Conservation (phyloP, 53 echinoderm and acorn worm species). For the Crossaster papposus region DNA sequence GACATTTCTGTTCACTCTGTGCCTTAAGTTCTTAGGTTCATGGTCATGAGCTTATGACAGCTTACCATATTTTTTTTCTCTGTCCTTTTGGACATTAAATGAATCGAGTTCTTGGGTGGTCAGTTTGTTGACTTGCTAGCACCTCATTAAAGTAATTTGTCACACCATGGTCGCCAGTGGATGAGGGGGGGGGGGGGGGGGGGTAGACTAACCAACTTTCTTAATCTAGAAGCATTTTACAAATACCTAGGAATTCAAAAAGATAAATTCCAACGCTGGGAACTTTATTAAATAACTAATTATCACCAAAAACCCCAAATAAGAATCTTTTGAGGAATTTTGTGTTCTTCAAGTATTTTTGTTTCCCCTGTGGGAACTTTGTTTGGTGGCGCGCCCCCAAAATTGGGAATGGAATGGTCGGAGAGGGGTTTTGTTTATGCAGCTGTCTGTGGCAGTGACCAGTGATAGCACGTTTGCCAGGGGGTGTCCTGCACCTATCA, state of each 20-base stretch:
- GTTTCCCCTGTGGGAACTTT: conserved; percentile 54
- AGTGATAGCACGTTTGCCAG: conserved; percentile 55
- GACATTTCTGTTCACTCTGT: not conserved
- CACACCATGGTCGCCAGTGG: not conserved
- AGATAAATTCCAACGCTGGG: not conserved
- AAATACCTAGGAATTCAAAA: not conserved
- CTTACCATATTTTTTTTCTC: not conserved
- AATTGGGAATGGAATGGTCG: conserved; percentile 26
- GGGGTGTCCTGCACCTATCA: conserved; percentile 50
- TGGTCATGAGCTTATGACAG: not conserved
- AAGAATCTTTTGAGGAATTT: not conserved
- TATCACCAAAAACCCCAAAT: not conserved
- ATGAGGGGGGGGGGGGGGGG: too few relatives aligned
- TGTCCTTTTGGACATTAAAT: conserved; percentile 4
- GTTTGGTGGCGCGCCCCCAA: not conserved
- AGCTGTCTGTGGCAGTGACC: conserved; percentile 63
- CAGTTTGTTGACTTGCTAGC: conserved; percentile 15
- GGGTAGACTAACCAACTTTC: not conserved
- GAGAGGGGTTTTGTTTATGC: conserved; percentile 55
- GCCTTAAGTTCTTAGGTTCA: not conserved
- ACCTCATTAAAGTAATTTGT: conserved; percentile 42
- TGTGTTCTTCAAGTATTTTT: not conserved
- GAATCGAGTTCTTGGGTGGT: conserved; percentile 48
- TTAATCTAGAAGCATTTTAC: not conserved
- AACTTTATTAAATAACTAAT: not conserved